phyloP scores from a whole-genome alignment of 2,113 vertebrate genomes.

The Merops nubicus region DNA sequence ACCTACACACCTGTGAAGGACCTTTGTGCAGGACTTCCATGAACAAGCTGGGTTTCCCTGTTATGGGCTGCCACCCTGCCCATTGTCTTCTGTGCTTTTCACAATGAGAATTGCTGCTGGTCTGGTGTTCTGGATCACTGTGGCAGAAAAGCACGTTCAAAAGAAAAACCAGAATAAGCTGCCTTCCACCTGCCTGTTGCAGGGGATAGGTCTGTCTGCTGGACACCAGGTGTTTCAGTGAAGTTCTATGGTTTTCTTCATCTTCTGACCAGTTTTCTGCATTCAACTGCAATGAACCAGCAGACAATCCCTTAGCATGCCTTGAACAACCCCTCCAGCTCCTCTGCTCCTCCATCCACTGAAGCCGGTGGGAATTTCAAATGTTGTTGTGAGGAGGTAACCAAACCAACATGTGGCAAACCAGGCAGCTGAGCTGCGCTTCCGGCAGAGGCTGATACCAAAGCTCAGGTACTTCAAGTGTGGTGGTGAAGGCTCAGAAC shows the following conservation, averaged over 20 bases:
- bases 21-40: not conserved
- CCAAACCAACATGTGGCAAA: not conserved
- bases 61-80: not conserved
- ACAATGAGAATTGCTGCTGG: not conserved
- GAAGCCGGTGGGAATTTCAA: not conserved
- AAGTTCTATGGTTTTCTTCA: not conserved
- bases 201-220: not conserved
- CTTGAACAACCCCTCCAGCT: not conserved
- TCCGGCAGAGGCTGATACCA: not conserved
- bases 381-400: not conserved
- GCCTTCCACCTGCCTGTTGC: not conserved
- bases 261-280: not conserved
- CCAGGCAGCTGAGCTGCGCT: no score
- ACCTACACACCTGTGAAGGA: fast-evolving
- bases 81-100: not conserved
- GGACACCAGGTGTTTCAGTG: not conserved
- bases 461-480: not conserved
- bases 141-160: not conserved
- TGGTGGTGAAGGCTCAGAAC: not conserved
- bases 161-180: not conserved
- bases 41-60: not conserved
- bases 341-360: not conserved
- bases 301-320: not conserved
- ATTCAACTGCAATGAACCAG: not conserved
- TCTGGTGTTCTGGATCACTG: not conserved